phyloP scores from a whole-genome alignment of 1,140 invertebrate species.

The Galendromus occidentalis region DNA sequence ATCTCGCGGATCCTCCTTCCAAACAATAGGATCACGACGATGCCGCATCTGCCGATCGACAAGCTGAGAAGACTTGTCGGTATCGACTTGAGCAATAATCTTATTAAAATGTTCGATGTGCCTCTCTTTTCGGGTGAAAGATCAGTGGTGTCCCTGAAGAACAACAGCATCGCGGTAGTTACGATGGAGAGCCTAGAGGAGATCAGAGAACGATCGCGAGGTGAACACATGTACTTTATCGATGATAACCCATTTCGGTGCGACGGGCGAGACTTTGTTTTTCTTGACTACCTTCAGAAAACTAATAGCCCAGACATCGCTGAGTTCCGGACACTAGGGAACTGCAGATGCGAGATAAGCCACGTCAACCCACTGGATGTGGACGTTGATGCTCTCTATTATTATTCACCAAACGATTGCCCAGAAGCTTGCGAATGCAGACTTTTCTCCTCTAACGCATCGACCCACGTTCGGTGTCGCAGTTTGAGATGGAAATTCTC shows the following conservation, averaged over 20 bases:
- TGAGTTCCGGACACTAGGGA: neutral
- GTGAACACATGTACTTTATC: constrained; percentile 25
- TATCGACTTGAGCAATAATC: constrained; percentile 15
- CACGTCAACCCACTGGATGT: constrained; percentile 9
- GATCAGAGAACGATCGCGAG: neutral
- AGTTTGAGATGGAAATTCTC: neutral
- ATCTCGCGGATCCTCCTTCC: too few relatives aligned
- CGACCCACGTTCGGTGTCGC: constrained; percentile 16
- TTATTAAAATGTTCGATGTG: neutral
- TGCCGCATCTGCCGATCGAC: too few relatives aligned
- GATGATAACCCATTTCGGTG: constrained; percentile 43
- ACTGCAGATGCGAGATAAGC: neutral
- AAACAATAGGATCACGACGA: too few relatives aligned
- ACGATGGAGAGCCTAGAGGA: neutral
- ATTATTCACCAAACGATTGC: constrained; percentile 15
- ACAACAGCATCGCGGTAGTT: neutral
- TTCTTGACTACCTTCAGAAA: constrained; percentile 32
- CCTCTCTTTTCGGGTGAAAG: neutral
- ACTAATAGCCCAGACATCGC: neutral
- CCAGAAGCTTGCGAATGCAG: constrained; percentile 16
- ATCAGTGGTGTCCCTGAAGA: neutral
- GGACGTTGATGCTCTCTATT: constrained; percentile 12
- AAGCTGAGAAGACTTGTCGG: constrained; percentile 12
- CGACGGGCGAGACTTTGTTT: constrained; percentile 37
- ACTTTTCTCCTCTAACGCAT: constrained; percentile 10